phyloP scores from a whole-genome alignment of 2,797 vertebrate genomes.

The Semaprochilodus insignis region DNA sequence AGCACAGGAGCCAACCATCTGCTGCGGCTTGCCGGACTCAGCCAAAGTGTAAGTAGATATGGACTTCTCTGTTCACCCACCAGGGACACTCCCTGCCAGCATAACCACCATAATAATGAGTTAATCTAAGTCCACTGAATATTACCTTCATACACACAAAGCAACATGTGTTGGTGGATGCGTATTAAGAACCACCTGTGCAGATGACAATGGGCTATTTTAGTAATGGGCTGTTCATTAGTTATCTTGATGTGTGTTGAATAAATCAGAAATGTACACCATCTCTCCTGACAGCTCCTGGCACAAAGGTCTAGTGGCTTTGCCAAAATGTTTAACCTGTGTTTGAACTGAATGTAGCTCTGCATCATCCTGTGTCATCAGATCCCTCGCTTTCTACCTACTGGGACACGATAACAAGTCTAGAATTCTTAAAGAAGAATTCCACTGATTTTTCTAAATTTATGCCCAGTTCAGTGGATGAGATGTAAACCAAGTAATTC shows the following conservation, averaged over 20 bases:
- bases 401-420: conserved; percentile 4
- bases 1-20: conserved; percentile 43
- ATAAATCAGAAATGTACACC: conserved; percentile 45
- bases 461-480: too few species aligned
- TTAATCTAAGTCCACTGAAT: conserved; percentile 33
- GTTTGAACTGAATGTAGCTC: conserved; percentile 56
- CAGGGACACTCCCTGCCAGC: conserved; percentile 32
- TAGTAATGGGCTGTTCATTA: conserved; percentile 14
- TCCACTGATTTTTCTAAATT: too few species aligned
- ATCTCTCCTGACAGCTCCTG: conserved; percentile 36
- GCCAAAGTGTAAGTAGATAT: conserved; percentile 58
- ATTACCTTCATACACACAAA: neutral
- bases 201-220: neutral
- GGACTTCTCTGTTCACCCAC: conserved; percentile 40
- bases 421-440: neutral
- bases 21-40: conserved; percentile 40
- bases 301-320: neutral
- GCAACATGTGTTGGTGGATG: neutral
- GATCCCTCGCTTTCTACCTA: conserved; percentile 33
- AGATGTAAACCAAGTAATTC: too few species aligned
- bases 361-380: conserved; percentile 52
- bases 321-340: conserved; percentile 57
- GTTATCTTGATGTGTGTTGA: conserved; percentile 14
- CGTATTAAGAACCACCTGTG: conserved; percentile 10
- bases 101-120: conserved; percentile 35